A percentile compares a stretch with the other conserved stretches of the same genome.
Evolutionary conservation across 2,888 invertebrate genomes (phyloP).

Genomic region (Pseudococcus jackbeardsleyi): DNA sequence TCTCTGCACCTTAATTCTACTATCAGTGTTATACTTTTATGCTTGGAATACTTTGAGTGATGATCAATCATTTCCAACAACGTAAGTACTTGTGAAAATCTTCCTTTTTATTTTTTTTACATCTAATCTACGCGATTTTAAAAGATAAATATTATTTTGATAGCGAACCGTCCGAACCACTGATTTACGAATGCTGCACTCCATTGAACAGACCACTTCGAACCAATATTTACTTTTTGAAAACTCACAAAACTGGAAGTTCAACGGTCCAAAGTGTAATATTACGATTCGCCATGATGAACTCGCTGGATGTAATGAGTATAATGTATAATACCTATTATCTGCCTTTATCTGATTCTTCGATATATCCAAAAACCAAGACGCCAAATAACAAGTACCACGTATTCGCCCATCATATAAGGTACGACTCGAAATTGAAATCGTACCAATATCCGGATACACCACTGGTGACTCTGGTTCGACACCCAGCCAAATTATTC

Average conservation of each 20-base stretch:
- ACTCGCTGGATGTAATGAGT: conserved; percentile 67
- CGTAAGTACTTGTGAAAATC: too few species aligned
- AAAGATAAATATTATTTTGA: not conserved
- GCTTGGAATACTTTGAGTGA: too few species aligned
- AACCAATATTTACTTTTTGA: conserved; percentile 67
- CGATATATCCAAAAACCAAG: conserved; percentile 65
- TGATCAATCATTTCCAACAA: too few species aligned
- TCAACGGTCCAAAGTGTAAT: conserved; percentile 68
- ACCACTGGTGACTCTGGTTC: not conserved
- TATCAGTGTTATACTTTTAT: too few species aligned
- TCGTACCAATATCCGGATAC: conserved; percentile 63
- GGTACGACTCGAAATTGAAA: conserved; percentile 67
- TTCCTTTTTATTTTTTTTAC: too few species aligned
- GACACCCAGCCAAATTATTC: conserved; percentile 41
- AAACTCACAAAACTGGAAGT: conserved; percentile 68
- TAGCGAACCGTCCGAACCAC: not conserved
- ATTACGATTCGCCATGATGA: conserved; percentile 67
- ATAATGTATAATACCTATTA: conserved; percentile 68
- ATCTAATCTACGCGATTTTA: too few species aligned
- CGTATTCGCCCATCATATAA: conserved; percentile 68
- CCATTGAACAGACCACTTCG: not conserved
- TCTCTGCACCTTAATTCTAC: too few species aligned
- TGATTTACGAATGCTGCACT: conserved; percentile 31
- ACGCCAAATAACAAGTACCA: conserved; percentile 67
- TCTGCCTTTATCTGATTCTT: conserved; percentile 63